Conservation (phyloP, 2,888 invertebrate species). For the Nymphalis c-album region DNA sequence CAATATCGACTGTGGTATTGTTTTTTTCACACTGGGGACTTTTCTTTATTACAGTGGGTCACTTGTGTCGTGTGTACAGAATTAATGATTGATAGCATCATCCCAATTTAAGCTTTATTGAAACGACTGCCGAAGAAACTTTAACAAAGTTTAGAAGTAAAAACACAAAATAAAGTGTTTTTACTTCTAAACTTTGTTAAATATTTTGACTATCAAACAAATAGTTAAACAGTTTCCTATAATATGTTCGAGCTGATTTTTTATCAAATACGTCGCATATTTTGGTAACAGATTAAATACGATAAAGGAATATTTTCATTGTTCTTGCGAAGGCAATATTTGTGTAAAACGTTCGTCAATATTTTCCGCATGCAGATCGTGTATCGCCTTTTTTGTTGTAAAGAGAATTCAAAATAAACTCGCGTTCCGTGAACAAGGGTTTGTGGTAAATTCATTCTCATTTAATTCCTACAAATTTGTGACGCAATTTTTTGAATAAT, state of each 20-base stretch:
- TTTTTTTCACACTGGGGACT: too few relatives aligned
- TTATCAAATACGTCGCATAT: not conserved
- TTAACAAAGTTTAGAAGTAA: too few relatives aligned
- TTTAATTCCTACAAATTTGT: constrained; percentile 3
- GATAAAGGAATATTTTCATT: not conserved
- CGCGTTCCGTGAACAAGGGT: not conserved
- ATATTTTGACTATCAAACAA: too few relatives aligned
- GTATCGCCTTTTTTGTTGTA: not conserved
- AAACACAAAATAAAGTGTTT: too few relatives aligned
- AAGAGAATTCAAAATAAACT: not conserved
- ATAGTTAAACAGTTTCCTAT: too few relatives aligned
- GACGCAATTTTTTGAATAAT: not conserved
- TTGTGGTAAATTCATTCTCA: not conserved
- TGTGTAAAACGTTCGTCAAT: constrained; percentile 2
- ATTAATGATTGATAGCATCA: too few relatives aligned
- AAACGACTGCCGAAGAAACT: too few relatives aligned
- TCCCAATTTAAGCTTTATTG: too few relatives aligned
- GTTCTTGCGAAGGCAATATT: not conserved
- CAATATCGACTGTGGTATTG: too few relatives aligned
- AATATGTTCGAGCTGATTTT: not conserved
- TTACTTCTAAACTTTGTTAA: too few relatives aligned
- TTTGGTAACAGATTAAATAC: not conserved
- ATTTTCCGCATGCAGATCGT: not conserved
- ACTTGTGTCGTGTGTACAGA: too few relatives aligned
- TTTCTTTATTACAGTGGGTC: too few relatives aligned